Percentiles rank a stretch among this genome's conserved stretches.
phyloP scores from a whole-genome alignment of 2,888 invertebrate genomes.

The Diarsia mendica region DNA sequence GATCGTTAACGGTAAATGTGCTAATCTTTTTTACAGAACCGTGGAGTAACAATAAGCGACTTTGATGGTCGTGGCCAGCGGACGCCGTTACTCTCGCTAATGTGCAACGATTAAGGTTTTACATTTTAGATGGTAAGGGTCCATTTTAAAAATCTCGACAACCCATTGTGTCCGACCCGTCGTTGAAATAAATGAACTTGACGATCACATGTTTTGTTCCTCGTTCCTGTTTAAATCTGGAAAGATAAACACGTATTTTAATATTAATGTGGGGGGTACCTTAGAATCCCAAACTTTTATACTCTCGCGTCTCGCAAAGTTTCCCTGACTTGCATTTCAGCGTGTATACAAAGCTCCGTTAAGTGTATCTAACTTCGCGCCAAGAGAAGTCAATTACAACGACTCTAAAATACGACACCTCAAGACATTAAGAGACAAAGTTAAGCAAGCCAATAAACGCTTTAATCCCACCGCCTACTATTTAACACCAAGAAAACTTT shows the following conservation, averaged over 20 bases:
- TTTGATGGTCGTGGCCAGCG: slow-evolving; percentile 78
- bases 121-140: slow-evolving; percentile 74
- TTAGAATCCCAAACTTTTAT: slow-evolving; percentile 41
- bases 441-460: slow-evolving; percentile 77
- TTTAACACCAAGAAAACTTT: slow-evolving; percentile 73
- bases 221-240: slow-evolving; percentile 45
- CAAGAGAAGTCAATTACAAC: slow-evolving; percentile 76
- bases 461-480: slow-evolving; percentile 72
- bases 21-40: slow-evolving; percentile 88
- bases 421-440: slow-evolving; percentile 76
- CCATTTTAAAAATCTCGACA: slow-evolving; percentile 69
- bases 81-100: slow-evolving; percentile 80
- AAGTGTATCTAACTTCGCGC: slow-evolving; percentile 71
- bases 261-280: slow-evolving; percentile 47
- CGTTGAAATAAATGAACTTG: slow-evolving; percentile 65
- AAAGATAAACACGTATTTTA: slow-evolving; percentile 59
- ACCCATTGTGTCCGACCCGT: slow-evolving; percentile 61
- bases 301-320: slow-evolving; percentile 59
- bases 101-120: slow-evolving; percentile 81
- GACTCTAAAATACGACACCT: slow-evolving; percentile 78
- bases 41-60: slow-evolving; percentile 81
- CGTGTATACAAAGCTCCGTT: slow-evolving; percentile 67
- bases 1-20: slow-evolving; percentile 88
- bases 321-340: slow-evolving; percentile 65
- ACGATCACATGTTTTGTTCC: slow-evolving; percentile 52